Evolutionary conservation across 1,140 invertebrate genomes (phyloP), one percentile per base, ranked within the genome.

Genomic region (Drosophila funebris): DNA sequence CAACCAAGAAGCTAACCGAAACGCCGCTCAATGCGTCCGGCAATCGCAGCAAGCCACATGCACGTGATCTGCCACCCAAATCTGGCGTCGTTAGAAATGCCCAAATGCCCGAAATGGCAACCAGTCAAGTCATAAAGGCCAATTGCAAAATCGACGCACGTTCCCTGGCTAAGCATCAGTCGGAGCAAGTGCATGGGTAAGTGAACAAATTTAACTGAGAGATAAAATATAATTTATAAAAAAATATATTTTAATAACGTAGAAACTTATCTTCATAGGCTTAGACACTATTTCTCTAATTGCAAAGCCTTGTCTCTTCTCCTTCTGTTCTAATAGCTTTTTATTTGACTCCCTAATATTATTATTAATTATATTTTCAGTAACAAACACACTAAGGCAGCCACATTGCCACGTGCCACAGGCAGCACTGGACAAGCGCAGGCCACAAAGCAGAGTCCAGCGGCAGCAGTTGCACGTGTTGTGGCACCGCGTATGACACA

Each of bases 401-500:
- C 13, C 7, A 22, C 60, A 24, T 16, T 57, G 8, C 18, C 11
- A 9, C 66, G 22, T 22, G 3, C 48, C 1, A 0, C 13, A 5
- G 31, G 14, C 13, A 0, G 14, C 16, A 36, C 33, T 13, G 48
- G 3, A 7, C 9, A 16, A 31, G 0, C n/a, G 7, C 60, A 39
- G 31, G 2, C n/a, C 27, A 68, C 31, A 1, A 80, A 63, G n/a
- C 56, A 54, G 5, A 73, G 20, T 29, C 8, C 33, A 13, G 2
- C 37, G 31, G 29, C 27, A 31, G 14, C 29, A 18, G 3, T 31
- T 3, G 36, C 58, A 18, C 33, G 61, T 11, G 58, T 81, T 18
- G 8, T 76, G 2, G 22, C 57, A 0, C 88, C 88, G 8, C 81
- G 88, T 8, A 64, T 78, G 67, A 90, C 88, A 1, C 53, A 73